Conservation (phyloP, 2,797 vertebrate species). For the Hoplostethus atlanticus region DNA sequence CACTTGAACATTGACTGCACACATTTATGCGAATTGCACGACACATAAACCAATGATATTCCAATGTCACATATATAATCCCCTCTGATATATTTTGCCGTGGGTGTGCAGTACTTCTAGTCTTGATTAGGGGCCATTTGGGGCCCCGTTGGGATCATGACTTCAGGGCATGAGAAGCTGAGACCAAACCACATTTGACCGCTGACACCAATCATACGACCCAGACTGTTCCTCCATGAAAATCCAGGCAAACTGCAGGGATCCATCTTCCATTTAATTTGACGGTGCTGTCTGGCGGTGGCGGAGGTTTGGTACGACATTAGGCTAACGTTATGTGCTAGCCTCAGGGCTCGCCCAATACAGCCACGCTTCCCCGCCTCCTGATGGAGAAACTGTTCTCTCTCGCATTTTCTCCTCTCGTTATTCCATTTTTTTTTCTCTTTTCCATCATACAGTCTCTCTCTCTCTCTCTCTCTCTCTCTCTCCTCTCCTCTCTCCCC, state of each 20-base stretch:
- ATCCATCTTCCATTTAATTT: constrained; percentile 55
- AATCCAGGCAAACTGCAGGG: constrained; percentile 20
- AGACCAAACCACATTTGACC: constrained; percentile 40
- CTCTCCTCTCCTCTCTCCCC: constrained; percentile 25
- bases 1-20: not conserved
- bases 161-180: constrained; percentile 10
- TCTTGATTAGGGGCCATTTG: not conserved
- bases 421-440: constrained; percentile 61
- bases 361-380: constrained; percentile 63
- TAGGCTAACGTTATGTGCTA: constrained; percentile 65
- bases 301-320: constrained; percentile 51
- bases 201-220: constrained; percentile 30
- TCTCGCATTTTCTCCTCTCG: constrained; percentile 63
- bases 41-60: constrained; percentile 17
- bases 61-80: not conserved
- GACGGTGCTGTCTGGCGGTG: constrained; percentile 27
- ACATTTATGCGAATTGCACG: constrained; percentile 14
- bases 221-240: constrained; percentile 12
- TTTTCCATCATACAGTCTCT: constrained; percentile 48
- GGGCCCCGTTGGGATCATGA: constrained; percentile 12
- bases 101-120: constrained; percentile 11
- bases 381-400: constrained; percentile 70
- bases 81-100: not conserved
- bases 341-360: constrained; percentile 53
- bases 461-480: not conserved